Conservation (phyloP, 2,113 vertebrate genomes). For the Donacobius atricapilla region DNA sequence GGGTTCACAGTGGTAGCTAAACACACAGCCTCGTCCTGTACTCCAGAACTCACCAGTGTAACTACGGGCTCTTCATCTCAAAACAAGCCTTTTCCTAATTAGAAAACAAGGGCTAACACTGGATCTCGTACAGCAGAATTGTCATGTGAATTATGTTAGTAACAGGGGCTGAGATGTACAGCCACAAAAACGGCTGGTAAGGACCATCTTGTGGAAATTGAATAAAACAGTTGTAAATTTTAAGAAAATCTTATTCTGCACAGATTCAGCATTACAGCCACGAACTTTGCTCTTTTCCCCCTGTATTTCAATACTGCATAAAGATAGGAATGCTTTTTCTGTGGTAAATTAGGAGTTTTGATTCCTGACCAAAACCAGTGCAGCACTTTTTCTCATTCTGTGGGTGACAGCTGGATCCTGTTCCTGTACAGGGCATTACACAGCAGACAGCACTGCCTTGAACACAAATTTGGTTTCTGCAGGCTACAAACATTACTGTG, state of each 20-base stretch:
- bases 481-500: neutral
- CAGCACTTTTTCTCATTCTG: neutral
- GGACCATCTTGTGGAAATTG: neutral
- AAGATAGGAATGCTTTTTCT: neutral
- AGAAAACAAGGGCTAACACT: neutral
- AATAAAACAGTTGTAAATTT: neutral
- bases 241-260: neutral
- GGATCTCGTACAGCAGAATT: neutral
- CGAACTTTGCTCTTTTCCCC: accelerated
- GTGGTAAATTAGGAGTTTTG: neutral
- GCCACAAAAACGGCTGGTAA: neutral
- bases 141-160: neutral
- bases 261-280: neutral
- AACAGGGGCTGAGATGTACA: neutral
- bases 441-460: neutral
- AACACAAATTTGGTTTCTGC: neutral
- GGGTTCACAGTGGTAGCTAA: neutral
- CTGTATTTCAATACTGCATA: neutral
- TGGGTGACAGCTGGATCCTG: neutral
- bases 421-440: neutral
- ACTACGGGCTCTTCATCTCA: neutral
- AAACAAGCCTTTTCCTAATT: neutral
- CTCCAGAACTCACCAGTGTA: neutral
- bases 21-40: neutral
- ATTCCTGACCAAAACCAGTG: neutral